These are phyloP conservation scores for Graphium colonna DNA, from an alignment of 2,888 invertebrate genomes.

Conservation along the genomic window DNA sequence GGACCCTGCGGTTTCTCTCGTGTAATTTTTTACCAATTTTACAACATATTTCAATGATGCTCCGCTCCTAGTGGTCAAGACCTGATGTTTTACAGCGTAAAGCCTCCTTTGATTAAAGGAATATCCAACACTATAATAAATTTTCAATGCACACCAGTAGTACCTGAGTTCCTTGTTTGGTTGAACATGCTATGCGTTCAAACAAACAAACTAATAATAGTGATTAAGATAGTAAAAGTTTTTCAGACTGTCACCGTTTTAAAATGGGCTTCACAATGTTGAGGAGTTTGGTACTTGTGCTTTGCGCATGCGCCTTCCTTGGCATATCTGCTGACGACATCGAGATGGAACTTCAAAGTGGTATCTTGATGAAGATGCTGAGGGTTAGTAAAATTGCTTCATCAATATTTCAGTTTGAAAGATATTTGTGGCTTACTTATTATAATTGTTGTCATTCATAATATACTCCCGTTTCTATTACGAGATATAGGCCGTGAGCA, in stretches of 20 bases:
- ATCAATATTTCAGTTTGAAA: not conserved
- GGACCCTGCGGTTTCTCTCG: no score
- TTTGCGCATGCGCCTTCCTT: conserved; percentile 25
- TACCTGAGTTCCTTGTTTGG: no score
- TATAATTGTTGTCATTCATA: not conserved
- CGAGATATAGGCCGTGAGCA: no score
- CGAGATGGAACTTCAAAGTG: conserved; percentile 43
- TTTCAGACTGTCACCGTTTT: not conserved
- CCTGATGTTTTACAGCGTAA: no score
- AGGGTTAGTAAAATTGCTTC: conserved; percentile 42
- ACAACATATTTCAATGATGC: no score
- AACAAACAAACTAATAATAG: no score
- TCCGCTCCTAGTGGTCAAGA: no score
- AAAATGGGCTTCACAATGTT: conserved; percentile 37
- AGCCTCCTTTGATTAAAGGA: no score
- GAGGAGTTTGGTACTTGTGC: conserved; percentile 33
- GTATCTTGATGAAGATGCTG: conserved; percentile 46
- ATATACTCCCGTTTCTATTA: not conserved
- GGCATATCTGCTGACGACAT: conserved; percentile 41
- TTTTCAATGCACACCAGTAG: no score
- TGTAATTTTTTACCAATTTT: no score
- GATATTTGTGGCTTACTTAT: not conserved
- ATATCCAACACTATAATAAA: no score
- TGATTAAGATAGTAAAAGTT: not conserved
- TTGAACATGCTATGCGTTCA: no score